phyloP scores from a whole-genome alignment of 2,113 vertebrate species.

The pig (Sus scrofa) region T2T-Sscrofa CM000820.6:87756001-87756500 shows the following conservation, averaged over 20 bases:
- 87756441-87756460: background rate
- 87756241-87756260: too few relatives aligned
- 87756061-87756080: background rate
- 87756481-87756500: too few relatives aligned
- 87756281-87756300: too few relatives aligned
- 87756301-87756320: too few relatives aligned
- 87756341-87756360: background rate
- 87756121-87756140: background rate
- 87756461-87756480: background rate
- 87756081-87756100: background rate
- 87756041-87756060: background rate
- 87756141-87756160: too few relatives aligned
- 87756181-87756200: too few relatives aligned
- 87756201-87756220: too few relatives aligned
- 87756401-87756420: background rate
- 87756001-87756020: background rate
- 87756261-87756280: too few relatives aligned
- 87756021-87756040: background rate
- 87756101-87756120: background rate
- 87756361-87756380: background rate
- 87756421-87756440: background rate
- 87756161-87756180: too few relatives aligned
- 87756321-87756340: background rate
- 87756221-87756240: too few relatives aligned
- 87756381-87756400: background rate